Evolutionary conservation across 1,140 invertebrate genomes (phyloP), one percentile per base, ranked within the genome.

Genomic region (Halotydeus destructor): DNA sequence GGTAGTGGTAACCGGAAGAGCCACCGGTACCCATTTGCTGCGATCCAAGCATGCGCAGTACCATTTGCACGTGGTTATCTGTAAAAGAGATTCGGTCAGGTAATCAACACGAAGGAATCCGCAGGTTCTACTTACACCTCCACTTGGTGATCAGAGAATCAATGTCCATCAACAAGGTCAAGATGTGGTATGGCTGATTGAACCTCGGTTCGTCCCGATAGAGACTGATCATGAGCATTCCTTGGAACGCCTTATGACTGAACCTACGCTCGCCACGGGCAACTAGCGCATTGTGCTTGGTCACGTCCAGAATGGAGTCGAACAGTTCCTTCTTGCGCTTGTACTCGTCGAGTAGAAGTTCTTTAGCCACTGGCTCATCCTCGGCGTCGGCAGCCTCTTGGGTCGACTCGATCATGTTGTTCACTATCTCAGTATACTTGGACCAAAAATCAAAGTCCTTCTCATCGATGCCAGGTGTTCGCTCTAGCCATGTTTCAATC

Each of bases 21-120:
- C 93, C 93, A 26, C 91, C 93, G 0, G 93, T 97, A 24, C 93
- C 93, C 1, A 91, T 59, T 55, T 88, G 84, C 56, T 89, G 84
- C 2, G 83, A 88, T 5, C 93, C 93, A 50, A 99, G 86, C 89
- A 98, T 97, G 56, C 91, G 69, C 60, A 97, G 89, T n/a, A 97
- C 93, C 75, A 98, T 80, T 49, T 93, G 74, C 18, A 97, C 81
- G 57, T 99, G 93, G 63, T 96, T 97, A 61, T 94, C 91, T 97
- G 53, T 28, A 64, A 49, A 52, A 50, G 43, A 34, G 18, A 33
- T 34, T 12, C 34, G 14, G 1, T 43, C 2, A 32, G 9, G 5
- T 19, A 33, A 50, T 21, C 21, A 31, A 44, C 21, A 2, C 2
- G 34, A 2, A 41, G 5, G 16, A 25, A 50, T 21, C 22, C 25